Base-by-base conservation (phyloP, 2,797 vertebrate species). In the Buceros bicornis region DNA sequence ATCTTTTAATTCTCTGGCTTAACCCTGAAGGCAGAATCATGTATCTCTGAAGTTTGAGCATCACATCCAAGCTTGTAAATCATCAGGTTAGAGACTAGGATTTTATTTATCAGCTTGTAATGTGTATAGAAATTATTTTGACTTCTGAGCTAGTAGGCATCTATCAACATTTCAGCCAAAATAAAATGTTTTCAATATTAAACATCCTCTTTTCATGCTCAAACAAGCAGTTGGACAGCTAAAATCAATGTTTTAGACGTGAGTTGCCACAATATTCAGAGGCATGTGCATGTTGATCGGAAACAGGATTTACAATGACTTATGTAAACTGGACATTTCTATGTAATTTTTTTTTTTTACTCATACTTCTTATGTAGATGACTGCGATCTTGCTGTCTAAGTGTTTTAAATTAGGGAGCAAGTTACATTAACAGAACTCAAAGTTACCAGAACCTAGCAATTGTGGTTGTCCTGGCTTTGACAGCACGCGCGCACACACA, bases 61-160 rank as follows among this genome's bases (percentile, higher is more conserved):
- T 72, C 33, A 19, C 14, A 76, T 92, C 33, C 42, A 72, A 40
- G 66, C 86, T 92, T 89, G 93, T 78, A 87, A 61, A 79, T 74
- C 29, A 88, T 66, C 22, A 65, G 26, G 20, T 79, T 24, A 87
- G 60, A 74, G 66, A n/a, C 8, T 45, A 83, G 10, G 50, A 45
- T 95, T 93, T 94, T 90, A 54, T 58, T 82, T 89, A 88, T 94
- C 16, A 47, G 69, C 18, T 81, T 60, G 26, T 42, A 88, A 67
- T 25, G 4, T 15, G 4, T 56, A 60, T 16, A 37, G 80, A 76
- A 91, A 72, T 76, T 61, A 37, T 58, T 90, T 78, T 86, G 28
- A 79, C 28, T 93, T 90, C n/a, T 90, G 9, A 83, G 15, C 20
- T 12, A 61, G 20, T 42, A 53, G 53, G 24, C 10, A 19, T 73